phyloP scores from a whole-genome alignment of 2,888 invertebrate genomes.

The Lissocephala sabroskyi region DNA sequence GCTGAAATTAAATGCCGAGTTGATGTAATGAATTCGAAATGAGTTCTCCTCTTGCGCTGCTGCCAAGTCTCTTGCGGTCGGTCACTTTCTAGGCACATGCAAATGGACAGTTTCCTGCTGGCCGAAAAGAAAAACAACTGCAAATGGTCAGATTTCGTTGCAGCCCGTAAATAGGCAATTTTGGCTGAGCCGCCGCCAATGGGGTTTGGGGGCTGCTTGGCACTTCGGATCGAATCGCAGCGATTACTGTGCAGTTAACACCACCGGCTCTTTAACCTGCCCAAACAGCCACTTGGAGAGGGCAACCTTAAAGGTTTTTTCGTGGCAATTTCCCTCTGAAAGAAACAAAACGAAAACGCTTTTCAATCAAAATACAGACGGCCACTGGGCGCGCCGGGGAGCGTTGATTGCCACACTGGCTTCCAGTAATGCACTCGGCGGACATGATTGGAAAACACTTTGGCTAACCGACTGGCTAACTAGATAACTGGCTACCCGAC shows the following conservation, averaged over 20 bases:
- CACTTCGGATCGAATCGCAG: constrained; percentile 48
- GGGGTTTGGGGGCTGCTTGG: too few relatives aligned
- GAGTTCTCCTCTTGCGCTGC: too few relatives aligned
- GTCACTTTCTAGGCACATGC: constrained; percentile 39
- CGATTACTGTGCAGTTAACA: constrained; percentile 64
- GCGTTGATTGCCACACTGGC: constrained; percentile 42
- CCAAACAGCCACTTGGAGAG: constrained; percentile 14
- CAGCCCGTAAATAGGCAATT: constrained; percentile 58
- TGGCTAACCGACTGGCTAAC: too few relatives aligned
- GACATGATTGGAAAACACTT: constrained; percentile 34
- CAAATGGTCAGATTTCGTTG: constrained; percentile 13
- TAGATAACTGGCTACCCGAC: too few relatives aligned
- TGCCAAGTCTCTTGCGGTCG: constrained; percentile 19
- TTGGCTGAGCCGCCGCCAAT: too few relatives aligned
- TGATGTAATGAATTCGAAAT: constrained; percentile 42
- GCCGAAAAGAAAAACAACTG: constrained; percentile 3
- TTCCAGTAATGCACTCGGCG: constrained; percentile 10
- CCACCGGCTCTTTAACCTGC: constrained; percentile 60
- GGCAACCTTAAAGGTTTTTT: constrained; percentile 58
- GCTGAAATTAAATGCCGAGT: constrained; percentile 2
- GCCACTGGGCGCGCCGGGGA: constrained; percentile 20
- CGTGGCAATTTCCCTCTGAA: constrained; percentile 49
- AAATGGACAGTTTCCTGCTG: constrained; percentile 55
- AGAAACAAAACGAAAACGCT: too few relatives aligned
- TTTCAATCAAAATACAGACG: constrained; percentile 54